Conservation (phyloP, 2,888 invertebrate genomes). For the Callyntrura sp. region DNA sequence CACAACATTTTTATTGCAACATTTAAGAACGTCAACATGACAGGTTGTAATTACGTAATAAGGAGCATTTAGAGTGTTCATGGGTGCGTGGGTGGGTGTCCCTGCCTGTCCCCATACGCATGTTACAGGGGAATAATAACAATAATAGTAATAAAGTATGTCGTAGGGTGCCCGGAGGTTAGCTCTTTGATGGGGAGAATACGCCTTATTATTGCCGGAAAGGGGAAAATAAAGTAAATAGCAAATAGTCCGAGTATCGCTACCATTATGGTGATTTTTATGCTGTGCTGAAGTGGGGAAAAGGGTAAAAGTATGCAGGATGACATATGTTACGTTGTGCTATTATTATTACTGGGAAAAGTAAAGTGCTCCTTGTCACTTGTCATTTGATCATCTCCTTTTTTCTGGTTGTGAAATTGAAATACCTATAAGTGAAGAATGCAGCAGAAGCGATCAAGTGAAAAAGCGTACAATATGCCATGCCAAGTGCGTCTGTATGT, state of each 20-base stretch:
- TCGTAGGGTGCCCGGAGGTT: neutral
- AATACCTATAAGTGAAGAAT: neutral
- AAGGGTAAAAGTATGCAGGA: conserved; percentile 45
- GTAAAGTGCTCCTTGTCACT: conserved; percentile 59
- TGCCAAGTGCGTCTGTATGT: neutral
- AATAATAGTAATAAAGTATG: too few species aligned
- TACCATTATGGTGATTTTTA: too few species aligned
- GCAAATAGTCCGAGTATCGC: too few species aligned
- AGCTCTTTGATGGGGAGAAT: neutral
- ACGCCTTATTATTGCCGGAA: neutral
- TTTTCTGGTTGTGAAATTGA: too few species aligned
- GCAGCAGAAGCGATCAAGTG: conserved; percentile 21
- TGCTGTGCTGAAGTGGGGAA: conserved; percentile 12
- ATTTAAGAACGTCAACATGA: too few species aligned
- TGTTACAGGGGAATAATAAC: too few species aligned
- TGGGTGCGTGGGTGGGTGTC: conserved; percentile 37
- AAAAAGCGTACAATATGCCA: too few species aligned
- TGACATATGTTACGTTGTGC: conserved; percentile 54
- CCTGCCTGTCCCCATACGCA: too few species aligned
- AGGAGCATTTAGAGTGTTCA: neutral
- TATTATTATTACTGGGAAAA: conserved; percentile 27
- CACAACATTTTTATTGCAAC: too few species aligned
- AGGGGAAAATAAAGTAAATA: neutral
- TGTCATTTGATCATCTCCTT: conserved; percentile 43
- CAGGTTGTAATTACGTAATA: conserved; percentile 27